Evolutionary conservation across 1,140 invertebrate species (phyloP).

Genomic region (Drosophila dunni): DNA sequence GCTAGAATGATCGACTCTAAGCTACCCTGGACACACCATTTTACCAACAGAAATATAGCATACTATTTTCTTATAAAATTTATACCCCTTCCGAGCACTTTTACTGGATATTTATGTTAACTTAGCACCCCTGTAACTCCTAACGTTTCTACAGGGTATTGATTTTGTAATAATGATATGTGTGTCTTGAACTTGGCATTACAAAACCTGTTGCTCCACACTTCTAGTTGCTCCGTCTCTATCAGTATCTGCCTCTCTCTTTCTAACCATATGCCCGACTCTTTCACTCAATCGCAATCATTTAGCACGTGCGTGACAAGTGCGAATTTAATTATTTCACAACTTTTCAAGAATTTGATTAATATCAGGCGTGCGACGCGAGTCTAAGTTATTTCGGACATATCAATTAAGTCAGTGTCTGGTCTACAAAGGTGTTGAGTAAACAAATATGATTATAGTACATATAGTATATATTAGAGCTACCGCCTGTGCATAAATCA

Average conservation of each 20-base stretch:
- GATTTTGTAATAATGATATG: slow-evolving; percentile 51
- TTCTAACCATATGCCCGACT: slow-evolving; percentile 15
- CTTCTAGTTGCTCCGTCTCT: neutral
- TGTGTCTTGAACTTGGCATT: slow-evolving; percentile 76
- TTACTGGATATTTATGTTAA: neutral
- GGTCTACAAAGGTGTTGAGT: slow-evolving; percentile 41
- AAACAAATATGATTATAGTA: slow-evolving; percentile 44
- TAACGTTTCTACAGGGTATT: slow-evolving; percentile 55
- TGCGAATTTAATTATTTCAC: slow-evolving; percentile 47
- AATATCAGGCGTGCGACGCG: slow-evolving; percentile 10
- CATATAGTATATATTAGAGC: neutral
- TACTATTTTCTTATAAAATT: neutral
- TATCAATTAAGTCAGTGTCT: slow-evolving; percentile 43
- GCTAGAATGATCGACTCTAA: slow-evolving; percentile 27
- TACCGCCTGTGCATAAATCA: neutral
- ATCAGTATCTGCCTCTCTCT: neutral
- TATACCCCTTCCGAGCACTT: neutral
- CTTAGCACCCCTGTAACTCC: neutral
- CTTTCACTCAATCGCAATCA: slow-evolving; percentile 26
- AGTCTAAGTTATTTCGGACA: slow-evolving; percentile 27
- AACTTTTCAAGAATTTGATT: slow-evolving; percentile 20
- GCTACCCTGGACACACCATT: neutral
- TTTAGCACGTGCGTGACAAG: slow-evolving; percentile 61
- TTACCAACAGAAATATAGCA: neutral
- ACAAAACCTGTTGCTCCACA: slow-evolving; percentile 53